Evolutionary conservation across 2,113 vertebrate species (phyloP), one percentile per base, ranked within the genome.

Genomic region (Actinemys pallida): DNA sequence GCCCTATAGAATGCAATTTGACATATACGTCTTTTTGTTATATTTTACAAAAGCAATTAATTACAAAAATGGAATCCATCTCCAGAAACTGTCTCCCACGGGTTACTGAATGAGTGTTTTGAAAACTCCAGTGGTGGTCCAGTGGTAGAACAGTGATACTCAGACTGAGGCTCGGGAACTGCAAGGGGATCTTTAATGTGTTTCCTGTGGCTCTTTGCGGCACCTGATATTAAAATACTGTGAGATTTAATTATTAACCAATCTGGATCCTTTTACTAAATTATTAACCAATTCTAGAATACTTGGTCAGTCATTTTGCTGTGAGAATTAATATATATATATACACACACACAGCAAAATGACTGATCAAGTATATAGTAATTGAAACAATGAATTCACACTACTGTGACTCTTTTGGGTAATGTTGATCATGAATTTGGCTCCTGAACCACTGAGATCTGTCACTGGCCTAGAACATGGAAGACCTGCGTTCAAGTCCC

Each of bases 381-480:
- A n/a, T 8, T 20, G 31, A 69, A 17, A n/a, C 62, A 69, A 69
- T 69, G 14, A n/a, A 69, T 69, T 69, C 62, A 69, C 62, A n/a
- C 35, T 19, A n/a, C 35, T 69, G 62, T 19, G 35, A 35, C 35
- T n/a, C 14, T n/a, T n/a, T 69, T 69, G 62, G 35, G 31, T 20
- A 69, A n/a, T 9, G 59, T 5, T n/a, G 62, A 69, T 69, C 16
- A 8, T 17, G n/a, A n/a, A 79, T 88, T 89, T 86, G 57, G n/a
- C 13, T 39, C 22, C 0, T 0, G 22, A 87, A 2, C 24, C 6
- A 27, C 42, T 76, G 20, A 45, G 39, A 42, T 47, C 24, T 76
- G 45, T 76, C 19, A 72, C 19, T 76, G 42, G 72, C 42, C 39
- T 45, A 27, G 42, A 25, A 45, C 3, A 25, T 76, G 72, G n/a